Base-by-base conservation (phyloP, 2,113 vertebrate species). In the Micronycteris hirsuta region DNA sequence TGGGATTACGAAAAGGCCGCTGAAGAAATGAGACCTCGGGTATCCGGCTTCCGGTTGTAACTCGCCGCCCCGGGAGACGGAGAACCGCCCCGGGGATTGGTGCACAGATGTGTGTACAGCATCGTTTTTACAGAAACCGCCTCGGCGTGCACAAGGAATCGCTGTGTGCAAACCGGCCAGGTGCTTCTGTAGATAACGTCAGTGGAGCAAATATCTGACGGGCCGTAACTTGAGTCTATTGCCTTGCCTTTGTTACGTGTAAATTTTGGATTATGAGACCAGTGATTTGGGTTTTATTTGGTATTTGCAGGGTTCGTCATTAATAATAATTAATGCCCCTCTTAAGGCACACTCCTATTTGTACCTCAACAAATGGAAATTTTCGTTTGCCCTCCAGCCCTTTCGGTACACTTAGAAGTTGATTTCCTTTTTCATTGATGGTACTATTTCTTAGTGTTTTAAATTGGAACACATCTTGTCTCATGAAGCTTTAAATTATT, bases 11-110 rank as follows among this genome's bases (percentile, higher is more conserved):
- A 97, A 98, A 98, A 99, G 99, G 98, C 98, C 98, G 99, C 97
- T 94, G 98, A 98, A 99, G 99, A 98, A 98, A 96, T 98, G 98
- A 99, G 99, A 99, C 98, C 99, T 99, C 99, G 99, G 99, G 99
- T 99, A 99, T 99, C 98, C 98, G 99, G 99, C 99, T 99, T 99
- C 98, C 98, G 98, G 98, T 98, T 95, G 98, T 97, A 96, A 98
- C 97, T 98, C 97, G 96, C 97, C 98, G 83, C 97, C 97, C 98
- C 70, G 98, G 98, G 99, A 99, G 98, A 98, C 70, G 97, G 98
- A 98, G 97, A 92, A 86, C 88, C 88, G 98, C 98, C 98, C 96
- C 98, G 96, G 98, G 98, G 99, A 97, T 98, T 98, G 97, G 97
- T 99, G 99, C 99, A 99, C 98, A 99, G 98, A 98, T 97, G 63